phyloP scores from a whole-genome alignment of 2,888 invertebrate genomes.

The Eupithecia exiguata region DNA sequence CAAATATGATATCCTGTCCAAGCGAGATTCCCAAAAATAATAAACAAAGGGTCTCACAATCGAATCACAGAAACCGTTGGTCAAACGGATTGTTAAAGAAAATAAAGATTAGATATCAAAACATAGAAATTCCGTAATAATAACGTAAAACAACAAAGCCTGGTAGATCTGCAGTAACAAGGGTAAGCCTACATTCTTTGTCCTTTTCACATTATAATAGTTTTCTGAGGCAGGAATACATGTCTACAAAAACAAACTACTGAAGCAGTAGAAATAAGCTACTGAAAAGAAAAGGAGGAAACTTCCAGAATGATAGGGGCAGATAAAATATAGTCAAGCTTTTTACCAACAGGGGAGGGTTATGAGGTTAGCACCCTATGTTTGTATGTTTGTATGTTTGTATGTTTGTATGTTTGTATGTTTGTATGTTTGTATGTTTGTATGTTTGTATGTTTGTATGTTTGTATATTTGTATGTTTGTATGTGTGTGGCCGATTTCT shows the following conservation, averaged over 20 bases:
- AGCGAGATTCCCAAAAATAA: neutral
- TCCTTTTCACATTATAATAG: constrained; percentile 5
- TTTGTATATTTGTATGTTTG: no score
- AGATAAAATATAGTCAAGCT: neutral
- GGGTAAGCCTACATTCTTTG: constrained; percentile 8
- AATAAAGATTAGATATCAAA: neutral
- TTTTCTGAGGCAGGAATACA: neutral
- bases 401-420: no score
- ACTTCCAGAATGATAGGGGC: neutral
- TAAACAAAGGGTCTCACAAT: neutral
- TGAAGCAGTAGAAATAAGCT: neutral
- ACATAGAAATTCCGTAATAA: neutral
- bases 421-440: no score
- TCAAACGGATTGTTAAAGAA: neutral
- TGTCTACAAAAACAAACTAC: neutral
- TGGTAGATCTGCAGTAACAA: constrained; percentile 4
- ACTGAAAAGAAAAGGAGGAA: neutral
- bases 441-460: no score
- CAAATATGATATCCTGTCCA: neutral
- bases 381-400: no score
- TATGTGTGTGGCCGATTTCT: no score
- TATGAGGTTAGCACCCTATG: no score
- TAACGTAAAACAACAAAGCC: constrained; percentile 9
- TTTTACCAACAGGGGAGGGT: no score
- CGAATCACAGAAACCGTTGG: neutral